Base-by-base conservation (phyloP, 2,797 vertebrate genomes). In the Sandelia bainsii region DNA sequence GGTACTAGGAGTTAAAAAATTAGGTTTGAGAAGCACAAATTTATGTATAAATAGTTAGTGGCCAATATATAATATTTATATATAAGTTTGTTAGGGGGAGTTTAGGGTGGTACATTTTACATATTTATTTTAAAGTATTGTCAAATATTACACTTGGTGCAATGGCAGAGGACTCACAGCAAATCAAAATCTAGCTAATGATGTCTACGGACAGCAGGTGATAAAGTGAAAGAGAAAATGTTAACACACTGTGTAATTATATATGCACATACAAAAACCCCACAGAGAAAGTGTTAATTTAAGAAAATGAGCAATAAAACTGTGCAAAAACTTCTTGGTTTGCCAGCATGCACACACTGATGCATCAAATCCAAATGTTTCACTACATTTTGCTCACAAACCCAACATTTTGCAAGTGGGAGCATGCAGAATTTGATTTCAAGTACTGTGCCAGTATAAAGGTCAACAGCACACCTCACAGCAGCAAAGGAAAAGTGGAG, bases 341-440 rank as follows among this genome's bases (percentile, higher is more conserved):
- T 59, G 20, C 25, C 57, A 52, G 12, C 12, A 11, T n/a, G 39
- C 5, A 40, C 42, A 45, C 8, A 11, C 3, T 37, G 44, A 58
- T 16, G 34, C 46, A 13, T 58, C 22, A 48, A 37, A 72, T 37
- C 23, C 39, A 65, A 62, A 57, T 22, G 42, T 56, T 68, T 77
- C 27, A 32, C 40, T 44, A 51, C 6, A 39, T 64, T 64, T 62
- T 20, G 42, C 10, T 37, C 1, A 5, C 34, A 37, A 39, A 57
- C 23, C 5, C 42, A 34, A 57, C 6, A 19, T 0, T 40, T 54
- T 60, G 63, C 32, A 19, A 0, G 14, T 16, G 32, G 1, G 29
- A 25, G 17, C 57, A 32, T 22, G 25, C 6, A 48, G 20, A 16
- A 50, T 49, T 39, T 56, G 49, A 68, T 40, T 61, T 48, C 0